These are phyloP conservation scores for Drosophila kambysellisi DNA, from an alignment of 2,888 invertebrate species.

Conservation along the genomic window DNA sequence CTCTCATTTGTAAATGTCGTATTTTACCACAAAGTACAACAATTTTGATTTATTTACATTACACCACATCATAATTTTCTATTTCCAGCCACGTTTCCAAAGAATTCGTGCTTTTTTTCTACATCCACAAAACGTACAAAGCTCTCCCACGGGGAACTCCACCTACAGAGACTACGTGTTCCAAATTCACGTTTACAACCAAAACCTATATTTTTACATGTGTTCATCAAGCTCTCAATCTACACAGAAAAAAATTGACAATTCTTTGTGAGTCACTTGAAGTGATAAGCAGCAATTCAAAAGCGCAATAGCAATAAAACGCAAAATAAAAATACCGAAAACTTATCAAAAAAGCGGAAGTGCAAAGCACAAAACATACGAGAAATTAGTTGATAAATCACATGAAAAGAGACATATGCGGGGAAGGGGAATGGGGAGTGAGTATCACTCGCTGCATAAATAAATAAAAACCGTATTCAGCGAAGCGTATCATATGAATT, in stretches of 20 bases:
- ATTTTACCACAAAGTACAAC: not conserved
- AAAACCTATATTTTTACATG: not conserved
- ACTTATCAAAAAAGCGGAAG: constrained; percentile 53
- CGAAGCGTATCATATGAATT: constrained; percentile 49
- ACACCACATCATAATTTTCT: not conserved
- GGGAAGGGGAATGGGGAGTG: not conserved
- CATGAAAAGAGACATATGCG: constrained; percentile 3
- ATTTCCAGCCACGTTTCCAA: constrained; percentile 2
- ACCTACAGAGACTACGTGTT: constrained; percentile 2
- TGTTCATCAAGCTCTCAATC: not conserved
- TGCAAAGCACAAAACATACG: constrained; percentile 42
- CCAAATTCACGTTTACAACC: not conserved
- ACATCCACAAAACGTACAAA: not conserved
- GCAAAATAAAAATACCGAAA: not conserved
- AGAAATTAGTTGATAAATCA: constrained; percentile 55
- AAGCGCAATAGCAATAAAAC: constrained; percentile 43
- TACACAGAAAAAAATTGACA: not conserved
- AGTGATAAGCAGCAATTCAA: constrained; percentile 40
- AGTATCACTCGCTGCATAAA: constrained; percentile 40
- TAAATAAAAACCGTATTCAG: constrained; percentile 52
- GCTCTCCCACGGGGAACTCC: not conserved
- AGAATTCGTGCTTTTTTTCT: constrained; percentile 3
- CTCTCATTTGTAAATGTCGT: not conserved
- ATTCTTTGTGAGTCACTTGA: constrained; percentile 40
- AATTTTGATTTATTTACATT: not conserved